Conservation (phyloP, 2,797 vertebrate species). For the Chromis chromis region DNA sequence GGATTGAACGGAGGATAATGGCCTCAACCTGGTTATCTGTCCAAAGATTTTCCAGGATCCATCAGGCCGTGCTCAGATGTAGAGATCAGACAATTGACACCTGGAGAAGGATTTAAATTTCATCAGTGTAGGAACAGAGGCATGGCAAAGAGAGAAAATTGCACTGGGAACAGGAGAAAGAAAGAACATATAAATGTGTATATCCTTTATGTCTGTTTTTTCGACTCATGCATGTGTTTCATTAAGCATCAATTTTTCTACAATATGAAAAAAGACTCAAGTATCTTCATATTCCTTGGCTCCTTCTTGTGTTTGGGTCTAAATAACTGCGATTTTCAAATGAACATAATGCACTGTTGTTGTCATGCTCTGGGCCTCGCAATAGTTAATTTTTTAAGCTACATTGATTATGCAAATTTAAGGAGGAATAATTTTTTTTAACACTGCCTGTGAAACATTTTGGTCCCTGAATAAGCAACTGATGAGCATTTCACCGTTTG, state of each 20-base stretch:
- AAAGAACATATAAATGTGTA: slow-evolving; percentile 1
- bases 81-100: slow-evolving; percentile 55
- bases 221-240: slow-evolving; percentile 13
- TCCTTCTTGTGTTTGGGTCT: neutral
- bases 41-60: slow-evolving; percentile 58
- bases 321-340: slow-evolving; percentile 24
- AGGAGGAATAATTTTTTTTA: slow-evolving; percentile 27
- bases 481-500: slow-evolving; percentile 72
- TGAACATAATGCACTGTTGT: slow-evolving; percentile 23
- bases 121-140: slow-evolving; percentile 39
- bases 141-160: slow-evolving; percentile 29
- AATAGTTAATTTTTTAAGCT: slow-evolving; percentile 62
- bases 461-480: slow-evolving; percentile 71
- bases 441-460: slow-evolving; percentile 59
- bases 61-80: slow-evolving; percentile 38
- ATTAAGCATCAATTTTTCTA: neutral
- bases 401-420: slow-evolving; percentile 75
- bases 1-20: slow-evolving; percentile 54
- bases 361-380: slow-evolving; percentile 44
- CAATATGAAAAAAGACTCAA: neutral
- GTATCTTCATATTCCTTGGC: neutral
- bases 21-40: slow-evolving; percentile 49
- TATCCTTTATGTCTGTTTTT: slow-evolving; percentile 10
- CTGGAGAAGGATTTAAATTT: slow-evolving; percentile 61
- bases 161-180: neutral